Percentiles rank a stretch among this genome's conserved stretches.
Evolutionary conservation across 2,797 vertebrate species (phyloP).

Genomic region (Coregonus sp.): DNA sequence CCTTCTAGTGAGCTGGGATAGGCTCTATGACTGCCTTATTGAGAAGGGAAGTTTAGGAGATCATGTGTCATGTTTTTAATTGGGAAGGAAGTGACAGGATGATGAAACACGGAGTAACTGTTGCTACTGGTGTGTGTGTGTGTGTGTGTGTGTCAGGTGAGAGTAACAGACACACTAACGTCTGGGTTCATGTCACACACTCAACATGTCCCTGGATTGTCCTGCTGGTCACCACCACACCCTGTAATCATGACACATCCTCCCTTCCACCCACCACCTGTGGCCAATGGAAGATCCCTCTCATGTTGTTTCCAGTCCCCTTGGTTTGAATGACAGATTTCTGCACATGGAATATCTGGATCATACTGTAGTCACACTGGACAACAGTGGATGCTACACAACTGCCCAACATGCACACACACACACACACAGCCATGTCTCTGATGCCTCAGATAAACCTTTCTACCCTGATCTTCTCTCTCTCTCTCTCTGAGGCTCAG

Average conservation of each 20-base stretch:
- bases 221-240: conserved; percentile 19
- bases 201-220: conserved; percentile 11
- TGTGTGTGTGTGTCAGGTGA: conserved; percentile 23
- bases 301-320: conserved; percentile 1
- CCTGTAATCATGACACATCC: conserved; percentile 47
- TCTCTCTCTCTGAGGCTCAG: too few species aligned
- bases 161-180: conserved; percentile 6
- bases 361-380: not conserved
- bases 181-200: conserved; percentile 17
- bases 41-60: not conserved
- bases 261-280: conserved; percentile 3
- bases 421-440: too few species aligned
- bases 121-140: conserved; percentile 11
- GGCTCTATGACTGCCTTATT: too few species aligned
- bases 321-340: not conserved
- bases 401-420: too few species aligned
- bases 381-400: not conserved
- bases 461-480: too few species aligned
- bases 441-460: too few species aligned
- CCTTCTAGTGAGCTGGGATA: too few species aligned
- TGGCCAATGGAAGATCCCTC: conserved; percentile 5
- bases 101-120: conserved; percentile 43
- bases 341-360: not conserved
- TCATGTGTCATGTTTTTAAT: not conserved
- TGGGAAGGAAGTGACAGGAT: conserved; percentile 4